Conservation (phyloP, 2,888 invertebrate species). For the Ariolimax columbianus region DNA sequence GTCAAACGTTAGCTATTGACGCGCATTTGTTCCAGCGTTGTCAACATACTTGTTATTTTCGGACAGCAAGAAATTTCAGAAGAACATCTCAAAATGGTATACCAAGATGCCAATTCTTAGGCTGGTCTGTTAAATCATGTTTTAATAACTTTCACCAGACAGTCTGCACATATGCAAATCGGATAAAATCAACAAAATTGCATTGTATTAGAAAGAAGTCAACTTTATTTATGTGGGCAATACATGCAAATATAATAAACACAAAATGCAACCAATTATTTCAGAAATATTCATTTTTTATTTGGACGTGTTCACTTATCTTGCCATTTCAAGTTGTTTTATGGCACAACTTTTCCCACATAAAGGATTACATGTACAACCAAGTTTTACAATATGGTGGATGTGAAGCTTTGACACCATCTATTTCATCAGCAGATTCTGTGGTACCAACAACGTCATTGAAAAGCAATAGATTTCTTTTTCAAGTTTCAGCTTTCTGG, state of each 20-base stretch:
- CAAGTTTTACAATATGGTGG: not conserved
- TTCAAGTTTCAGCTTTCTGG: not conserved
- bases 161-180: not conserved
- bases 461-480: not conserved
- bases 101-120: not conserved
- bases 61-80: not conserved
- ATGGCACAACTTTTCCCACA: not conserved
- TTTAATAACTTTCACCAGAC: not conserved
- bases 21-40: not conserved
- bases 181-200: slow-evolving; percentile 1
- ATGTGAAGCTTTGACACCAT: not conserved
- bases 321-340: slow-evolving; percentile 1
- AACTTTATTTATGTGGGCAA: not conserved
- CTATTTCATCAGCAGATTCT: not conserved
- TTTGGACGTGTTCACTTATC: not conserved
- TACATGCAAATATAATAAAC: not conserved
- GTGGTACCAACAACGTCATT: not conserved
- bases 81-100: not conserved
- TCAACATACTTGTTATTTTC: not conserved
- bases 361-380: not conserved
- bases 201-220: not conserved
- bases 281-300: not conserved
- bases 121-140: not conserved
- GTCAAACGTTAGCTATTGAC: not conserved
- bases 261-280: not conserved